Percentiles rank a stretch among this genome's conserved stretches.
Evolutionary conservation across 2,797 vertebrate genomes (phyloP).

Genomic region (Octomys mimax): DNA sequence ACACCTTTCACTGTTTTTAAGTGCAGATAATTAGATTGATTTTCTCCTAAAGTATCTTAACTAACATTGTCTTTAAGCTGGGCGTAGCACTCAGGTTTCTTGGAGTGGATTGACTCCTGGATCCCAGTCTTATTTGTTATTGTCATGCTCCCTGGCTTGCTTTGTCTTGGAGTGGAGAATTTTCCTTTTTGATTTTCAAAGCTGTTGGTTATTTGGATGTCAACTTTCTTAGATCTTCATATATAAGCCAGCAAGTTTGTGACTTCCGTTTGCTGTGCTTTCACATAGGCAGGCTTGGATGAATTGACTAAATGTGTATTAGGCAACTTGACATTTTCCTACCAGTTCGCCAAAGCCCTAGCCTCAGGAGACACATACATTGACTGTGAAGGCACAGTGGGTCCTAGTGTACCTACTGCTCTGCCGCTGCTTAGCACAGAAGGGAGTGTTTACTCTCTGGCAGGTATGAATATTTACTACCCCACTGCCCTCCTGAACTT

Average conservation of each 20-base stretch:
- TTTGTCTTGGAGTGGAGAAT: background rate
- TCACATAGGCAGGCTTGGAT: slow-evolving; percentile 2
- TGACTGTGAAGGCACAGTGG: background rate
- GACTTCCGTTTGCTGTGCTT: background rate
- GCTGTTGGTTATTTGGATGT: background rate
- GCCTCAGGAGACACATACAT: background rate
- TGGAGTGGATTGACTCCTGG: background rate
- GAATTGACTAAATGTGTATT: background rate
- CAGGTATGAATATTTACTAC: background rate
- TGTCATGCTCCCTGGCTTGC: background rate
- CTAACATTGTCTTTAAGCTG: background rate
- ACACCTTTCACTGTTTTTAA: slow-evolving; percentile 13
- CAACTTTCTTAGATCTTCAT: background rate
- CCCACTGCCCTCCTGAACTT: background rate
- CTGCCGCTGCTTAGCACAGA: background rate
- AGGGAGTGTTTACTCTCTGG: background rate
- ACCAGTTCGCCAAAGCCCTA: background rate
- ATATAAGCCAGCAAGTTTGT: background rate
- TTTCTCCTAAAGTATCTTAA: slow-evolving; percentile 30
- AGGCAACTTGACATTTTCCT: background rate
- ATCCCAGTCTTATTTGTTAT: background rate
- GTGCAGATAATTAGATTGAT: slow-evolving; percentile 47
- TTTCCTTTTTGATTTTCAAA: slow-evolving; percentile 5
- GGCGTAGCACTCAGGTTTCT: background rate
- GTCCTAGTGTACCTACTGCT: background rate